These are phyloP conservation scores for Laticauda colubrina DNA, from an alignment of 2,113 vertebrate species.

Conservation along the genomic window DNA sequence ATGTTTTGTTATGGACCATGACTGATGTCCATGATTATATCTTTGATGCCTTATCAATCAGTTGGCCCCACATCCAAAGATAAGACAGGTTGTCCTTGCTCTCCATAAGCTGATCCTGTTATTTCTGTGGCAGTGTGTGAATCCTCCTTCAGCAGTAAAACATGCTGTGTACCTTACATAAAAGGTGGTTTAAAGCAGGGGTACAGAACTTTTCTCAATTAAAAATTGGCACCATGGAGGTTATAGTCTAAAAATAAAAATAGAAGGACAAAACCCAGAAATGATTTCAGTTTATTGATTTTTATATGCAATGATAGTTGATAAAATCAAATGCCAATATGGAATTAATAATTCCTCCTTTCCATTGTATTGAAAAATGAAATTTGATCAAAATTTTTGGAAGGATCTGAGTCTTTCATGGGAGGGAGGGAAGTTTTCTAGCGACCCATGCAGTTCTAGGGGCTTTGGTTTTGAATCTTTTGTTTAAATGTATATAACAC, in stretches of 20 bases:
- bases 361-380: neutral
- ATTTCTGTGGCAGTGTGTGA: neutral
- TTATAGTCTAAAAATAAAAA: neutral
- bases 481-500: neutral
- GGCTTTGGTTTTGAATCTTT: neutral
- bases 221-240: neutral
- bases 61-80: neutral
- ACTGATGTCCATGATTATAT: neutral
- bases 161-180: neutral
- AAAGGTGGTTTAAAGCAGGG: neutral
- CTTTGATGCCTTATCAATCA: neutral
- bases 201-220: neutral
- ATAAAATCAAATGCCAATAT: neutral
- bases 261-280: neutral
- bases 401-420: neutral
- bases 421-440: neutral
- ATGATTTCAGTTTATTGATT: neutral
- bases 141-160: neutral
- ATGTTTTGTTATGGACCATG: neutral
- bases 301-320: neutral
- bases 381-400: neutral
- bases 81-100: neutral
- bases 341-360: neutral
- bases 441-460: neutral
- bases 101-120: neutral